Percentiles rank a stretch among this genome's conserved stretches.
Evolutionary conservation across 2,888 invertebrate genomes (phyloP).

Genomic region (Dyspetes luteomarginatus): DNA sequence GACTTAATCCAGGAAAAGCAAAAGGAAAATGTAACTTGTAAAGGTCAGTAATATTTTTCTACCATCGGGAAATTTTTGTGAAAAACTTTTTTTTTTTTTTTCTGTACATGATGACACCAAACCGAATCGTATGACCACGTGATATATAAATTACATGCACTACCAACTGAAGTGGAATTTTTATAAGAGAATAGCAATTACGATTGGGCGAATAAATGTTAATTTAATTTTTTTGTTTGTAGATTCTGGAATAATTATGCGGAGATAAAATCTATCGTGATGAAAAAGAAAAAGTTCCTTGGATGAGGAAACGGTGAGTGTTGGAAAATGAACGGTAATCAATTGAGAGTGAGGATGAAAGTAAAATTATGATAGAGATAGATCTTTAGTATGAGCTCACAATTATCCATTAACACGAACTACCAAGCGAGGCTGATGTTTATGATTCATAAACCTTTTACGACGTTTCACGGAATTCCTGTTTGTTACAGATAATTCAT

Average conservation of each 20-base stretch:
- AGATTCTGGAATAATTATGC: neutral
- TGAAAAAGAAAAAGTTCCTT: neutral
- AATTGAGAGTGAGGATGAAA: neutral
- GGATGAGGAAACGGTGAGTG: slow-evolving; percentile 1
- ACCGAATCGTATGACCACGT: slow-evolving; percentile 23
- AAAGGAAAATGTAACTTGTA: neutral
- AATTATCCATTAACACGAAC: slow-evolving; percentile 35
- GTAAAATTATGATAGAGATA: slow-evolving; percentile 6
- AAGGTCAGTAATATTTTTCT: slow-evolving; percentile 10
- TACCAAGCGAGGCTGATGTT: slow-evolving; percentile 1
- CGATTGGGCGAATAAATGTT: too few relatives aligned
- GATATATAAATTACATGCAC: slow-evolving; percentile 16
- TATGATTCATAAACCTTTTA: neutral
- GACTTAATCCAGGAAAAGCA: neutral
- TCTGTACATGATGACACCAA: slow-evolving; percentile 8
- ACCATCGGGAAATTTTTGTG: too few relatives aligned
- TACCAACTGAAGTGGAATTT: neutral
- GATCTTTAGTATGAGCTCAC: neutral
- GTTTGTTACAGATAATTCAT: neutral
- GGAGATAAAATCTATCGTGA: neutral
- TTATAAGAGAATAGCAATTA: neutral
- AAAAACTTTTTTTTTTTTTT: too few relatives aligned
- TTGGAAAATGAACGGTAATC: slow-evolving; percentile 11
- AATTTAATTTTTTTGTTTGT: neutral
- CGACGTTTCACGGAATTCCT: neutral